Conservation (phyloP, 2,888 invertebrate genomes). For the Leucophenga maculata region DNA sequence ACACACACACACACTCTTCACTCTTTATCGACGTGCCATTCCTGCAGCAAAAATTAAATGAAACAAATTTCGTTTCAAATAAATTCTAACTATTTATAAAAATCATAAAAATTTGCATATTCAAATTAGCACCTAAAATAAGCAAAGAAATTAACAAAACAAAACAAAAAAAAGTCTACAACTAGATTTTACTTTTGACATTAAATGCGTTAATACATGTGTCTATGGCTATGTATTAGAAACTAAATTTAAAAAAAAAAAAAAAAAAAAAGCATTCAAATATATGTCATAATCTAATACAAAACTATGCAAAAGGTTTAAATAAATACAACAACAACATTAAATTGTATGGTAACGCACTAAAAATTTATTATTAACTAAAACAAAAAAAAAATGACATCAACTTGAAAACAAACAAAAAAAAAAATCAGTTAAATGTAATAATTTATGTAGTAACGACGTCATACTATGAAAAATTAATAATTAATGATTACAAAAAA, state of each 20-base stretch:
- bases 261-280: too few relatives aligned
- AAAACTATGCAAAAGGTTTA: slow-evolving; percentile 23
- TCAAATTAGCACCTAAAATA: neutral
- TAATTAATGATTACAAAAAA: slow-evolving; percentile 30
- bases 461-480: slow-evolving; percentile 8
- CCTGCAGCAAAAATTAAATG: slow-evolving; percentile 54
- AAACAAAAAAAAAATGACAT: slow-evolving; percentile 40
- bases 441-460: slow-evolving; percentile 13
- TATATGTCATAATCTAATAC: slow-evolving; percentile 28
- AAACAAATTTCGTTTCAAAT: slow-evolving; percentile 20
- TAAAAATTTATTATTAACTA: slow-evolving; percentile 31
- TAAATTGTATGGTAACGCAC: slow-evolving; percentile 46
- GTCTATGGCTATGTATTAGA: slow-evolving; percentile 38
- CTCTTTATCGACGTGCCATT: slow-evolving; percentile 65
- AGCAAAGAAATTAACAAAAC: too few relatives aligned
- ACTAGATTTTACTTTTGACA: neutral
- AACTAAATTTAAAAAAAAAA: too few relatives aligned
- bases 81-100: slow-evolving; percentile 43
- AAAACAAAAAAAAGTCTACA: slow-evolving; percentile 28
- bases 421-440: slow-evolving; percentile 46
- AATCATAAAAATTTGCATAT: slow-evolving; percentile 7
- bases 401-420: slow-evolving; percentile 32
- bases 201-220: slow-evolving; percentile 31
- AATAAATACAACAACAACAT: slow-evolving; percentile 6
- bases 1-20: neutral